Evolutionary conservation across 2,888 invertebrate species (phyloP).

Genomic region (Tiphia femorata): DNA sequence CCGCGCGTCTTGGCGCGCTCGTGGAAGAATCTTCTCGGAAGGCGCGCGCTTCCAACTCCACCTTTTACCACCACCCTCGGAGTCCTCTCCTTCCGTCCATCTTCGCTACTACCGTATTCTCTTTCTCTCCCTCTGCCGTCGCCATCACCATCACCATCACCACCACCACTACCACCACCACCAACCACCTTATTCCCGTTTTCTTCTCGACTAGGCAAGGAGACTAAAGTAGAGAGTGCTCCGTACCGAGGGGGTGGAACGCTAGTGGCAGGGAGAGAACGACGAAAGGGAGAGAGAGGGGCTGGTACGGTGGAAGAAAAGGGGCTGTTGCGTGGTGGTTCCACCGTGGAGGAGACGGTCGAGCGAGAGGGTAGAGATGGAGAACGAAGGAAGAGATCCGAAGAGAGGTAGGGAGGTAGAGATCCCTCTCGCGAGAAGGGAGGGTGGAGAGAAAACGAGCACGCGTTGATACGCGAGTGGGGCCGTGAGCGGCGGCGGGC

Average conservation of each 20-base stretch:
- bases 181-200: not conserved
- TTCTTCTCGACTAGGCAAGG: constrained; percentile 18
- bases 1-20: constrained; percentile 33
- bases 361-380: constrained; percentile 5
- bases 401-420: not conserved
- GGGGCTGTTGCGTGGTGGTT: constrained; percentile 24
- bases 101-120: not conserved
- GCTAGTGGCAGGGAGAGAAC: constrained; percentile 24
- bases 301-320: constrained; percentile 33
- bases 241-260: not conserved
- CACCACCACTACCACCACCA: not conserved
- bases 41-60: not conserved
- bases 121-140: not conserved
- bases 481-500: not conserved
- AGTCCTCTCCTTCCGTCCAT: constrained; percentile 28
- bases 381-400: not conserved
- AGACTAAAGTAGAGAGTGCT: constrained; percentile 21
- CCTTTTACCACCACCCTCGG: not conserved
- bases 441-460: constrained; percentile 1
- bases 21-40: constrained; percentile 5
- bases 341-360: constrained; percentile 1
- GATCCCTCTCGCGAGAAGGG: not conserved
- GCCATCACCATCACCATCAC: not conserved
- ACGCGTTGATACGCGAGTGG: too few relatives aligned
- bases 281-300: constrained; percentile 8